A percentile compares a stretch with the other conserved stretches of the same genome.
These are phyloP conservation scores for Caenorhabditis elegans DNA, from an alignment of 1,140 invertebrate species.

Conservation along the genomic window DNA sequence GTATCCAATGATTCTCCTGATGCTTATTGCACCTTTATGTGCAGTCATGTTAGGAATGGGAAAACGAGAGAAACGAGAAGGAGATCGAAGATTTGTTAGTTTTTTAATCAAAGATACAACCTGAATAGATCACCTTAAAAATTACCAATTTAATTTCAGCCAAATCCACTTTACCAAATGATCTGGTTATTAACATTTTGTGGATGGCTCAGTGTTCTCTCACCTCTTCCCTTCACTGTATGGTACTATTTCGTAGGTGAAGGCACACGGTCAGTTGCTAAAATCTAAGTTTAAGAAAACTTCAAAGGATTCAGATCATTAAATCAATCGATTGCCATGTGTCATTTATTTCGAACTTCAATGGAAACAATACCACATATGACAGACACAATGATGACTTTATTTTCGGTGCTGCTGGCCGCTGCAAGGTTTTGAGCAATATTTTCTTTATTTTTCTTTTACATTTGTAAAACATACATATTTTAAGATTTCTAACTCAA, in stretches of 20 bases:
- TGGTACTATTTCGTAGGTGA: slow-evolving; percentile 61
- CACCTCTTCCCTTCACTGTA: slow-evolving; percentile 63
- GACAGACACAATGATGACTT: slow-evolving; percentile 63
- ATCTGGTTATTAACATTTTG: slow-evolving; percentile 64
- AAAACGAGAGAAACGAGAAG: slow-evolving; percentile 64
- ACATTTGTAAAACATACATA: background rate
- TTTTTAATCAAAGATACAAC: background rate
- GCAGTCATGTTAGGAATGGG: slow-evolving; percentile 65
- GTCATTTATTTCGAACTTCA: slow-evolving; percentile 61
- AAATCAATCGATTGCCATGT: slow-evolving; percentile 64
- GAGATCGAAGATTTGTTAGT: slow-evolving; percentile 61
- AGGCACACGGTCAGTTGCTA: slow-evolving; percentile 47
- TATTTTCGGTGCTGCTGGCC: slow-evolving; percentile 62
- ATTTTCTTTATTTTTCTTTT: background rate
- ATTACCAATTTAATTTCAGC: slow-evolving; percentile 51
- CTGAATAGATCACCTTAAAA: background rate
- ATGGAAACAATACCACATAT: slow-evolving; percentile 64
- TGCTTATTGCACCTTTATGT: slow-evolving; percentile 58
- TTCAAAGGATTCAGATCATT: slow-evolving; percentile 46
- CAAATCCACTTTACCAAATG: slow-evolving; percentile 65
- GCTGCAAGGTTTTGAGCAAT: slow-evolving; percentile 53
- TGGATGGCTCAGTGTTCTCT: slow-evolving; percentile 59
- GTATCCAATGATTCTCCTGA: slow-evolving; percentile 64
- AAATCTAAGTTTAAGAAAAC: background rate
- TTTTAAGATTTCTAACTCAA: slow-evolving; percentile 62